These are phyloP conservation scores for Margaritifera margaritifera DNA, from an alignment of 2,888 invertebrate genomes.

Conservation along the genomic window DNA sequence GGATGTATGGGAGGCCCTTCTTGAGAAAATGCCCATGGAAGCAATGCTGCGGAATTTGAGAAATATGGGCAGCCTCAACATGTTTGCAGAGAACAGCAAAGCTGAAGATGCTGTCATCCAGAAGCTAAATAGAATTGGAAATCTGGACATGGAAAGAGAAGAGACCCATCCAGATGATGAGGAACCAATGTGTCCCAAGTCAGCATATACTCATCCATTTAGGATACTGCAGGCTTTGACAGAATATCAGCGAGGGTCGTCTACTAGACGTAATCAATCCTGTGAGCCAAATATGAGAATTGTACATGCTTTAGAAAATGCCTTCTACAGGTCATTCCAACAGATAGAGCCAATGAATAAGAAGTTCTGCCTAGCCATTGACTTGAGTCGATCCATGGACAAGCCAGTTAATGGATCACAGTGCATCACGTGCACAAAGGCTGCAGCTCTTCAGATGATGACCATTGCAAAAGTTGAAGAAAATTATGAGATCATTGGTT, in stretches of 20 bases:
- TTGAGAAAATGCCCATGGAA: conserved; percentile 71
- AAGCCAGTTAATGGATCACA: conserved; percentile 58
- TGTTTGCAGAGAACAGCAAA: conserved; percentile 14
- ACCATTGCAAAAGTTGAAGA: conserved; percentile 56
- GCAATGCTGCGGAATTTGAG: conserved; percentile 70
- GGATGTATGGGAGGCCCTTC: conserved; percentile 75
- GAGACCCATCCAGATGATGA: background rate
- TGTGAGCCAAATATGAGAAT: conserved; percentile 57
- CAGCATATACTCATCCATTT: conserved; percentile 64
- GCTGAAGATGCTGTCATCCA: conserved; percentile 10
- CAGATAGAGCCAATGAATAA: conserved; percentile 75
- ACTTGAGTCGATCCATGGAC: conserved; percentile 75
- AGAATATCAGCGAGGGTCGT: conserved; percentile 59
- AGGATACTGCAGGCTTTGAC: conserved; percentile 59
- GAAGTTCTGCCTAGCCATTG: conserved; percentile 77
- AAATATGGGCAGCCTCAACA: conserved; percentile 24
- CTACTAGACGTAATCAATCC: conserved; percentile 17
- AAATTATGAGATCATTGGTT: conserved; percentile 39
- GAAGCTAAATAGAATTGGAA: conserved; percentile 22
- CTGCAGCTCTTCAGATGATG: conserved; percentile 75
- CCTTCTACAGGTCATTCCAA: conserved; percentile 67
- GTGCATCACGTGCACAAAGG: conserved; percentile 74
- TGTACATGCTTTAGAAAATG: conserved; percentile 56
- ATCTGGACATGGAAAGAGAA: conserved; percentile 15
- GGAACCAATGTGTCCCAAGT: background rate